These are phyloP conservation scores for Tokudaia muenninki DNA, from an alignment of 2,797 vertebrate genomes.

Conservation along the genomic window DNA sequence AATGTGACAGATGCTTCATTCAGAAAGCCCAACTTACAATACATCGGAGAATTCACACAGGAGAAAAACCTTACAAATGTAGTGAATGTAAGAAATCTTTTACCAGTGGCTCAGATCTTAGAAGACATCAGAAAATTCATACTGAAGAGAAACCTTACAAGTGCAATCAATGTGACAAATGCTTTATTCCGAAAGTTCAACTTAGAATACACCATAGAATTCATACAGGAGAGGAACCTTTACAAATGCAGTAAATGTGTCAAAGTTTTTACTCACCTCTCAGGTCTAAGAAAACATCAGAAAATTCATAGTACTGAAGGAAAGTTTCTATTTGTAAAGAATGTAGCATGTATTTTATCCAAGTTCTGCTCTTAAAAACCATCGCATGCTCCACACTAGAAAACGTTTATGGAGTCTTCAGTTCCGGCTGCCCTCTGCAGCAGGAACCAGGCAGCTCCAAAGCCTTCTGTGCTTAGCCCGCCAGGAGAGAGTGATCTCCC, in stretches of 20 bases:
- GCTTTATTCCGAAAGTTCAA: background rate
- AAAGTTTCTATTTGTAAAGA: background rate
- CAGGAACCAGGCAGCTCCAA: too few relatives aligned
- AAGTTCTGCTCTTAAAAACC: background rate
- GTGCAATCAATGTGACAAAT: background rate
- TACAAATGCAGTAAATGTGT: background rate
- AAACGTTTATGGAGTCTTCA: background rate
- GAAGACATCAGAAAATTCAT: conserved; percentile 21
- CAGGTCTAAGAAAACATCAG: background rate
- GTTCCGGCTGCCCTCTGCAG: too few relatives aligned
- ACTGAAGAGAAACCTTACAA: background rate
- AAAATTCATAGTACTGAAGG: background rate
- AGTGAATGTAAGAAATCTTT: conserved; percentile 16
- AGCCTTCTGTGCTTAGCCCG: too few relatives aligned
- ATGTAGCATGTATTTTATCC: background rate
- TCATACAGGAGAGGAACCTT: background rate
- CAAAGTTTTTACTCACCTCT: background rate
- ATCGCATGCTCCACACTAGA: background rate
- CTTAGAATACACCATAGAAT: background rate
- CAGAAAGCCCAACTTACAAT: conserved; percentile 4
- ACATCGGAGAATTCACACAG: background rate
- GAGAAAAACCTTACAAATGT: background rate
- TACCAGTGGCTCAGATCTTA: background rate
- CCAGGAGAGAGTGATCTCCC: too few relatives aligned
- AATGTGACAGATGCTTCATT: background rate